Evolutionary conservation across 2,113 vertebrate genomes (phyloP).

Genomic region (Cynoglossus semilaevis): DNA sequence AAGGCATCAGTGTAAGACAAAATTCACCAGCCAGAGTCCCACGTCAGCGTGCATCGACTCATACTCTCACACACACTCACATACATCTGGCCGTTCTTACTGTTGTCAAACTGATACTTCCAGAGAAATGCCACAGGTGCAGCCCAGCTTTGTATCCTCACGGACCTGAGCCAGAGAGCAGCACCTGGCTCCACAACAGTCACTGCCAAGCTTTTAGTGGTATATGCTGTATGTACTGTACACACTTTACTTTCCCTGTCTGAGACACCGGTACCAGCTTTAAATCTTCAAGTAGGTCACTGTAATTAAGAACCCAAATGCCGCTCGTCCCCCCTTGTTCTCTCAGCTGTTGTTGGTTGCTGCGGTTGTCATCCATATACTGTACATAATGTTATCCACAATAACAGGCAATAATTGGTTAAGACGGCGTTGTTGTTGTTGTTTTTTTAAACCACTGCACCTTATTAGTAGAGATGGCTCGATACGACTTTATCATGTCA

Average conservation of each 20-base stretch:
- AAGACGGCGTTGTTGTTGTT: too few species aligned
- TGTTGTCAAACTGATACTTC: neutral
- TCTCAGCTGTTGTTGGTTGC: too few species aligned
- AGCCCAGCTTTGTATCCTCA: neutral
- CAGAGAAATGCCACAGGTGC: neutral
- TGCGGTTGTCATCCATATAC: too few species aligned
- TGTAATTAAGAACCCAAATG: neutral
- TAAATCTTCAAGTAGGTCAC: neutral
- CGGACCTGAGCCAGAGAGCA: neutral
- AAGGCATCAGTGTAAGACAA: neutral
- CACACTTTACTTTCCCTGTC: neutral
- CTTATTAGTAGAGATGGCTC: too few species aligned
- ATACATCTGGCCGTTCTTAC: conserved; percentile 6
- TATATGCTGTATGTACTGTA: neutral
- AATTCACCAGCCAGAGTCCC: neutral
- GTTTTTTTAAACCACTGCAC: too few species aligned
- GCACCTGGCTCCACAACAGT: neutral
- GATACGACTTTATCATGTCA: too few species aligned
- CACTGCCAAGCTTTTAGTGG: neutral
- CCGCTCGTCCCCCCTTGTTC: neutral
- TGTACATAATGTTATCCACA: too few species aligned
- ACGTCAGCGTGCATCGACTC: neutral
- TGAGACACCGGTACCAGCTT: neutral
- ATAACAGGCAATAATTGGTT: too few species aligned
- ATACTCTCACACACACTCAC: too few species aligned